A percentile compares a stretch with the other conserved stretches of the same genome.
phyloP scores from a whole-genome alignment of 2,888 invertebrate species.

The Conchocele bisecta region DNA sequence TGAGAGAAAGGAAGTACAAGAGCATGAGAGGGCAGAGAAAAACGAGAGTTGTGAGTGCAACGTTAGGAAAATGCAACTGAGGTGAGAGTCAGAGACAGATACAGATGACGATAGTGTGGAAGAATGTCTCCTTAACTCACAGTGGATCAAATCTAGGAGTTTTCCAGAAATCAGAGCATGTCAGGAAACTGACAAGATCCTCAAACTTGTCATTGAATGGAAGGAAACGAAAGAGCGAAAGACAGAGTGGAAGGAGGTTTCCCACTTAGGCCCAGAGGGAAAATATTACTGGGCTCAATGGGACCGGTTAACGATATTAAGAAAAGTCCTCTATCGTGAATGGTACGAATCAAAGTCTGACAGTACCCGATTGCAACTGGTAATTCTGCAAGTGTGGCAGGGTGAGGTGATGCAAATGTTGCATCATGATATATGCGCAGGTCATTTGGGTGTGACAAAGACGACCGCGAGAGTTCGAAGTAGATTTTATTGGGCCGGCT shows the following conservation, averaged over 20 bases:
- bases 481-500: constrained; percentile 28
- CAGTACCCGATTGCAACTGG: neutral
- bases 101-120: neutral
- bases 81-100: neutral
- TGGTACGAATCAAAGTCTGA: neutral
- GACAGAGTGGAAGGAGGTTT: neutral
- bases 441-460: constrained; percentile 29
- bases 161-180: neutral
- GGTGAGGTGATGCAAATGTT: neutral
- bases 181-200: constrained; percentile 7
- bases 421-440: neutral
- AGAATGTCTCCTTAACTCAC: neutral
- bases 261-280: neutral
- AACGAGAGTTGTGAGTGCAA: neutral
- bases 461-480: constrained; percentile 4
- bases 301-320: neutral
- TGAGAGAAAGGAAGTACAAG: neutral
- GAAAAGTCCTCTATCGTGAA: neutral
- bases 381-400: neutral
- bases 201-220: constrained; percentile 3
- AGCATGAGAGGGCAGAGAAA: neutral
- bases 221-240: neutral
- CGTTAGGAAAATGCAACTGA: neutral
- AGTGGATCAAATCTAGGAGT: constrained; percentile 2
- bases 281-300: neutral